A percentile compares a stretch with the other conserved stretches of the same genome.
These are phyloP conservation scores for Drosophila malerkotliana DNA, from an alignment of 1,140 invertebrate genomes.

Conservation along the genomic window DNA sequence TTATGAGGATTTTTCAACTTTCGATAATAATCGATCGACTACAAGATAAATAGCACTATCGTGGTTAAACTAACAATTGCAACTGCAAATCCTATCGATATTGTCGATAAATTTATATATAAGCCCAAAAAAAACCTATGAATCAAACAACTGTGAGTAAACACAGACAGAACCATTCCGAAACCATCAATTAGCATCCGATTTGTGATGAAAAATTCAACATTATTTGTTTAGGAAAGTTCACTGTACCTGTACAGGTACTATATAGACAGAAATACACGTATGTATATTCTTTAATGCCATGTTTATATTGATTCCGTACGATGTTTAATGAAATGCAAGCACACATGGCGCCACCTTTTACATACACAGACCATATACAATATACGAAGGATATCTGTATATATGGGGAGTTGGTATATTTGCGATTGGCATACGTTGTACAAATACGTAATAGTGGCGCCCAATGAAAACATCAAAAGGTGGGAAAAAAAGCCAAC, in stretches of 20 bases:
- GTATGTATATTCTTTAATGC: conserved; percentile 43
- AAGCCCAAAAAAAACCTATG: neutral
- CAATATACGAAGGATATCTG: neutral
- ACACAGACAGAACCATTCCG: neutral
- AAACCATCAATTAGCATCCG: conserved; percentile 26
- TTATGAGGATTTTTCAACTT: no score
- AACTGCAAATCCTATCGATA: no score
- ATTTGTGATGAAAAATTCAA: conserved; percentile 12
- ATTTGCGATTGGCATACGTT: conserved; percentile 31
- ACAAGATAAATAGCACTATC: no score
- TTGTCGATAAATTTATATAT: no score
- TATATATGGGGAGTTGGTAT: neutral
- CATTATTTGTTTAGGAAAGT: conserved; percentile 1
- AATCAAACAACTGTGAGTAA: neutral
- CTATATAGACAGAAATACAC: conserved; percentile 1
- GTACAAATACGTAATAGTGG: conserved; percentile 51
- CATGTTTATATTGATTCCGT: conserved; percentile 65
- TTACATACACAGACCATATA: neutral
- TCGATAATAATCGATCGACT: no score
- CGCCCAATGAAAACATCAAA: conserved; percentile 48
- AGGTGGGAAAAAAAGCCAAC: conserved; percentile 1
- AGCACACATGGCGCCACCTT: conserved; percentile 38
- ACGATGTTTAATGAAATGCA: conserved; percentile 70
- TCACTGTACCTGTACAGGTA: conserved; percentile 25
- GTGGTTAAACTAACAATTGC: no score